phyloP scores from a whole-genome alignment of 2,113 vertebrate species.

The Peromyscus californicus region DNA sequence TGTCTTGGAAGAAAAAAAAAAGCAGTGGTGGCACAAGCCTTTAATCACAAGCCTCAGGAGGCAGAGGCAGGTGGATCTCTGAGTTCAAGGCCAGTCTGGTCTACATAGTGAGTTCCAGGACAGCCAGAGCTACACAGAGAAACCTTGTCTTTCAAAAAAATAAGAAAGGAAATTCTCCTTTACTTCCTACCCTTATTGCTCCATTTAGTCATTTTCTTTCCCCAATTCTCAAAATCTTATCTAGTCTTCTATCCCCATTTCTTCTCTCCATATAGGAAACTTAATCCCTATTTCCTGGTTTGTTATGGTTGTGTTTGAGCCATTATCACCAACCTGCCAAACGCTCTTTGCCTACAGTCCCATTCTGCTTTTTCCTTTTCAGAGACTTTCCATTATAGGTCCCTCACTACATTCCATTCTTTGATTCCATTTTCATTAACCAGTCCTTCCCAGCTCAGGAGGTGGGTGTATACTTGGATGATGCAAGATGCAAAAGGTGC shows the following conservation, averaged over 20 bases:
- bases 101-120: background rate
- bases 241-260: background rate
- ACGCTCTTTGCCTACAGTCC: background rate
- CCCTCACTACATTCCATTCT: background rate
- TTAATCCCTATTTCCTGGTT: slow-evolving; percentile 9
- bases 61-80: no score
- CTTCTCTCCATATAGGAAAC: slow-evolving; percentile 27
- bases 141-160: background rate
- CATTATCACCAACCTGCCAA: background rate
- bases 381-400: background rate
- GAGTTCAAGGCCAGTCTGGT: no score
- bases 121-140: background rate
- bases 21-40: no score
- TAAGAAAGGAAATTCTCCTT: background rate
- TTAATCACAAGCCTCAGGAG: no score
- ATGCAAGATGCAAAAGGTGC: slow-evolving; percentile 10
- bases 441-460: slow-evolving; percentile 37
- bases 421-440: slow-evolving; percentile 35
- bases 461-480: background rate
- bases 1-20: background rate
- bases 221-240: slow-evolving; percentile 33
- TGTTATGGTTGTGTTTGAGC: background rate
- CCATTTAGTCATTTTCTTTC: slow-evolving; percentile 31
- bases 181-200: slow-evolving; percentile 6
- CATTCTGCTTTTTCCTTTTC: slow-evolving; percentile 24